Evolutionary conservation across 2,888 invertebrate species (phyloP), one percentile per base, ranked within the genome.

Genomic region (Xylophagus ater): DNA sequence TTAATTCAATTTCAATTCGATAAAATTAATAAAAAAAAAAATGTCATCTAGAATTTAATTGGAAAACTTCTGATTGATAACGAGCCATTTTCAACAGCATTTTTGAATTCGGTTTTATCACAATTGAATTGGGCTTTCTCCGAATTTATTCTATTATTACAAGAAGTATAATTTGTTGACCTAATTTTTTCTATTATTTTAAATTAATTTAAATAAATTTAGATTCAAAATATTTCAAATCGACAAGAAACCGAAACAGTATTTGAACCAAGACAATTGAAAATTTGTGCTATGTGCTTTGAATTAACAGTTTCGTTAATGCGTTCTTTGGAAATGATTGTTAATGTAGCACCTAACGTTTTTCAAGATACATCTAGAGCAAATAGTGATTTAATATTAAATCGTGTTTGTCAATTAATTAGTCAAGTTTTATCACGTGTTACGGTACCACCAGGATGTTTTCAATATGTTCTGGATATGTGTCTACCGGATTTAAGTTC

Each of bases 61-160:
- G 71, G 69, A 25, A 69, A 74, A 9, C 73, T 76, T 35, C 56
- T 88, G 21, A 47, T 66, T 1, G 62, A 66, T 3, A 76, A 83
- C 52, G 73, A 76, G 6, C 73, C 74, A 21, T 67, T 73, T 14
- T 76, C 84, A 0, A 77, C 78, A 0, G 65, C 73, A 1, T 84
- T 80, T 54, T 65, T 88, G 9, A 84, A 86, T 60, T 84, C 83
- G 1, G 66, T 88, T 17, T 67, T 88, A 5, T 84, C 80, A 54
- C 85, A 87, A 52, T 67, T 87, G 4, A 87, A 88, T 63, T 87
- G 87, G 87, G 81, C 85, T 0, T 87, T 87, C 57, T 87, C 87
- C 0, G 87, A 88, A 55, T 87, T 87, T 54, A 81, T 87, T 47
- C 77, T 83, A 17, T 76, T 86, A 70, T 70, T 87, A 54, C 87